Conservation (phyloP, 2,888 invertebrate species). For the Ommatoiulus sabulosus region DNA sequence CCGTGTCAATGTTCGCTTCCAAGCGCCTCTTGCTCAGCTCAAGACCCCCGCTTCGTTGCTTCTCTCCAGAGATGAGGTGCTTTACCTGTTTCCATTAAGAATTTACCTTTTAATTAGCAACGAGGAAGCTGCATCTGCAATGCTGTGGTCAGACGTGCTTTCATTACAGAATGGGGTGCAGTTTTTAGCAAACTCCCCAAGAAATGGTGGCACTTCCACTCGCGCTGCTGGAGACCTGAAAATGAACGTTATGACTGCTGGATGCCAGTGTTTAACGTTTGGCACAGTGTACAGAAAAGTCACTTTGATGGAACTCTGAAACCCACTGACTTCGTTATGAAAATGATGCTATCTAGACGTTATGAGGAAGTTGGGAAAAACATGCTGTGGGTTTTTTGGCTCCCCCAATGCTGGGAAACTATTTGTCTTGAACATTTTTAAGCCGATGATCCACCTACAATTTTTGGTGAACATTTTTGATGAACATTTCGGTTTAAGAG, state of each 20-base stretch:
- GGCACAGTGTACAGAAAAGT: not conserved
- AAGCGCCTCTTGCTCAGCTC: not conserved
- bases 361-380: too few relatives aligned
- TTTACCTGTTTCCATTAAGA: not conserved
- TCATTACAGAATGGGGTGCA: not conserved
- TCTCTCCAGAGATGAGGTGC: not conserved
- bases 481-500: too few relatives aligned
- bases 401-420: too few relatives aligned
- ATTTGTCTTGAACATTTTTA: too few relatives aligned
- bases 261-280: not conserved
- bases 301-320: too few relatives aligned
- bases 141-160: not conserved
- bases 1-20: conserved; percentile 36
- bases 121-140: conserved; percentile 7
- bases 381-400: too few relatives aligned
- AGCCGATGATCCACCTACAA: too few relatives aligned
- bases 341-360: too few relatives aligned
- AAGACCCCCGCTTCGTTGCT: not conserved
- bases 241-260: not conserved
- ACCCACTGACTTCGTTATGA: too few relatives aligned
- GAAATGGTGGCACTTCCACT: too few relatives aligned
- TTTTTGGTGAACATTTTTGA: too few relatives aligned
- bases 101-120: not conserved
- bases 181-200: not conserved
- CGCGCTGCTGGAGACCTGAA: not conserved